These are phyloP conservation scores for Thecophora atra DNA, from an alignment of 2,888 invertebrate species.

Conservation along the genomic window DNA sequence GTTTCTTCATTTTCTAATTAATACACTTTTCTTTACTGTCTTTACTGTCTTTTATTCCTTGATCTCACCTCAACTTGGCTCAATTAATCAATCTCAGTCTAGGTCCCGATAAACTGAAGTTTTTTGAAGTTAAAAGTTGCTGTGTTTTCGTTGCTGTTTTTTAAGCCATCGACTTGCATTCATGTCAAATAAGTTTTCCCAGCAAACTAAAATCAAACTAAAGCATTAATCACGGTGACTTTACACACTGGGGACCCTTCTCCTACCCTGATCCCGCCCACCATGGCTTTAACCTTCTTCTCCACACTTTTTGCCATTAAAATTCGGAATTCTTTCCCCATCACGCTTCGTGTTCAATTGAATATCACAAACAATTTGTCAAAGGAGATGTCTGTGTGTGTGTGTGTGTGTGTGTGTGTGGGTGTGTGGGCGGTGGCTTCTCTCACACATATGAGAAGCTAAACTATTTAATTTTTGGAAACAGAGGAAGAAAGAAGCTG, in stretches of 20 bases:
- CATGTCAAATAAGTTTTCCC: not conserved
- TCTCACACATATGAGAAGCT: not conserved
- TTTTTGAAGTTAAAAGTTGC: not conserved
- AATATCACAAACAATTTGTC: conserved; percentile 35
- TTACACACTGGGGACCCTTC: not conserved
- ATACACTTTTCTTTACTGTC: too few relatives aligned
- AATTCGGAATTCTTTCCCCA: not conserved
- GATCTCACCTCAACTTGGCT: too few relatives aligned
- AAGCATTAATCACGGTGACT: conserved; percentile 25
- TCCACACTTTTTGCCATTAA: not conserved
- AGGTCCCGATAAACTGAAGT: not conserved
- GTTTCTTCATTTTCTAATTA: too few relatives aligned
- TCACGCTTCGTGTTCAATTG: not conserved
- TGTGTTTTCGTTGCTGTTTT: not conserved
- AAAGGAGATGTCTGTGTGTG: conserved; percentile 14
- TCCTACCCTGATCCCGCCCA: not conserved
- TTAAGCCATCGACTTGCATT: not conserved
- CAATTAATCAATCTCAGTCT: not conserved
- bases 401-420: too few relatives aligned
- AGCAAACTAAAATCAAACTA: conserved; percentile 23
- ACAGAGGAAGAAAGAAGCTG: not conserved
- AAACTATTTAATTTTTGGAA: not conserved
- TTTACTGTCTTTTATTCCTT: too few relatives aligned
- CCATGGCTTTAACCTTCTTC: not conserved
- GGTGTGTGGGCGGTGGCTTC: not conserved